Evolutionary conservation across 2,888 invertebrate genomes (phyloP), one percentile per base, ranked within the genome.

Genomic region (Teleiodes luculella): DNA sequence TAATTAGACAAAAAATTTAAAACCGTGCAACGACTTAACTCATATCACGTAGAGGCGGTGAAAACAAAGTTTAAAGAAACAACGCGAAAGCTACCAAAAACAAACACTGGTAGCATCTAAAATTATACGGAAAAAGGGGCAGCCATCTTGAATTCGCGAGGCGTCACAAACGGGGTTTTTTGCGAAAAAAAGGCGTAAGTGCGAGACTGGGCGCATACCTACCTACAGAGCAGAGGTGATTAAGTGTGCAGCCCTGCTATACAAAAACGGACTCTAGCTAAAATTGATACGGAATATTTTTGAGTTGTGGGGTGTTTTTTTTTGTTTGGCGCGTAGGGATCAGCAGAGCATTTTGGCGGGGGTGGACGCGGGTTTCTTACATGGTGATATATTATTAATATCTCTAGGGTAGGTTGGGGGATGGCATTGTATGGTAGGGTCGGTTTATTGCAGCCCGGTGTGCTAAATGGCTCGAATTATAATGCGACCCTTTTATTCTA

Each of bases 381-480:
- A 80, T 79, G 69, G 78, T 78, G 76, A 83, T 87, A 81, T 83
- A 85, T 84, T 87, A 86, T 85, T 84, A 83, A 85, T 85, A 82
- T 78, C 74, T 76, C 74, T 68, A 69, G 78, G 79, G 83, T 71
- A 67, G 72, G 43, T 43, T 43, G 43, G 28, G 78, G 79, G 76
- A 81, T 82, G 77, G 80, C 73, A 72, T 61, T 72, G 68, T 76
- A 72, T 70, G 76, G 76, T 75, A 73, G 69, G 63, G 65, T 63
- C 65, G 74, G 74, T 80, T 82, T 79, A 78, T 76, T 71, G 70
- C 67, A 63, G 63, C 62, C 66, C 58, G 65, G 63, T 71, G 71
- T 66, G 59, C 60, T 57, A 67, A 73, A 70, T 67, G 65, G 69
- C 63, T 59, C 52, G 64, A 65, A 67, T 68, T 67, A 66, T 63